These are phyloP conservation scores for Coecobrya sp. DNA, from an alignment of 2,888 invertebrate species.

Conservation along the genomic window DNA sequence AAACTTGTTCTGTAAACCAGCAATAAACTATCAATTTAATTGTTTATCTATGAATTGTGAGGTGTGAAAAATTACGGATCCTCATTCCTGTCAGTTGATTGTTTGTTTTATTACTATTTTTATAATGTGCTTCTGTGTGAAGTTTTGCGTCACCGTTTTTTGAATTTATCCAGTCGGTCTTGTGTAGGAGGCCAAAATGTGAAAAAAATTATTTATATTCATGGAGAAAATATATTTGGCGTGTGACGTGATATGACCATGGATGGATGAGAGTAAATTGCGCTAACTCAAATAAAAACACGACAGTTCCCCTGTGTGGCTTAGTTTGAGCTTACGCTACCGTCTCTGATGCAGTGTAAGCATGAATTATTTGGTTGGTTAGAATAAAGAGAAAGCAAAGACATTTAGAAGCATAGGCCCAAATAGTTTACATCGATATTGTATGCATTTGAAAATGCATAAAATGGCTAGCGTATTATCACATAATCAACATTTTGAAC, in stretches of 20 bases:
- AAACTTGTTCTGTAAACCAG: conserved; percentile 11
- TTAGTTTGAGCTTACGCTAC: no score
- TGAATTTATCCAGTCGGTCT: not conserved
- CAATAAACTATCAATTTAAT: conserved; percentile 17
- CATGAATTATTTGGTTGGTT: no score
- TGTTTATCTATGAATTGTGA: conserved; percentile 22
- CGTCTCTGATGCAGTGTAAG: no score
- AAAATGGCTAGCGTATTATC: no score
- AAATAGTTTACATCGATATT: no score
- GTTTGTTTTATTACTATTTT: not conserved
- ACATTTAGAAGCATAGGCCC: no score
- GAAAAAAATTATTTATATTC: not conserved
- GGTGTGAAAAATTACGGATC: not conserved
- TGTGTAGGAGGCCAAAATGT: not conserved
- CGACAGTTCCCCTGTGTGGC: no score
- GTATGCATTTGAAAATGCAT: no score
- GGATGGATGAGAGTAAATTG: not conserved
- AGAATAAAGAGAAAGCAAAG: no score
- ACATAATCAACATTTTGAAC: no score
- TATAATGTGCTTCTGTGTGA: not conserved
- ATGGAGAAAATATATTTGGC: not conserved
- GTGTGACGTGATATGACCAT: not conserved
- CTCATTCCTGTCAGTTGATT: not conserved
- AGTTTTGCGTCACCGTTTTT: not conserved
- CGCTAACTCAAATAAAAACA: no score